phyloP scores from a whole-genome alignment of 2,113 vertebrate genomes.

The Burhinus bistriatus region DNA sequence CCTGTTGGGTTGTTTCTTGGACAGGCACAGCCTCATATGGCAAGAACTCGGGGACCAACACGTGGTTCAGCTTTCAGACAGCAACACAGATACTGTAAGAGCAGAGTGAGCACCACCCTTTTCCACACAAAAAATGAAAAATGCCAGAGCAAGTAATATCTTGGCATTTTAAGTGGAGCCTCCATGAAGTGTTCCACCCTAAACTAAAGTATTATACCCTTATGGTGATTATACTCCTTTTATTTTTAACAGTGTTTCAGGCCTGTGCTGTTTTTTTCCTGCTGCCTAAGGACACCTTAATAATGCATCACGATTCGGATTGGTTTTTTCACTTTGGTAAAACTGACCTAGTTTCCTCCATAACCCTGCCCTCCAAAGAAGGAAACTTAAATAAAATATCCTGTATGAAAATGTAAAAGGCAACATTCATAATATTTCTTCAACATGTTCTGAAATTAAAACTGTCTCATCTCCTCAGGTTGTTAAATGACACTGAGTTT shows the following conservation, averaged over 20 bases:
- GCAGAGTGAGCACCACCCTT: background rate
- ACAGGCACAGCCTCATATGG: background rate
- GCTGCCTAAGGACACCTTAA: conserved; percentile 52
- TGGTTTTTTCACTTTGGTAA: conserved; percentile 21
- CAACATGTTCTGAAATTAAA: conserved; percentile 42
- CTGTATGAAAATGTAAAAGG: conserved; percentile 21
- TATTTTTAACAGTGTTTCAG: conserved; percentile 49
- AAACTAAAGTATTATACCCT: conserved; percentile 35
- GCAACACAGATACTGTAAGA: background rate
- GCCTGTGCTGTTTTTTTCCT: background rate
- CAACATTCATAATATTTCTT: conserved; percentile 14
- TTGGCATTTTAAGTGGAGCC: background rate
- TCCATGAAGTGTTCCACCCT: background rate
- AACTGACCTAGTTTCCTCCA: conserved; percentile 61
- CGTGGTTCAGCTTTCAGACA: background rate
- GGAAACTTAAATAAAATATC: conserved; percentile 47
- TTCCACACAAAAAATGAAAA: background rate
- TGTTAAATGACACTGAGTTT: conserved; percentile 59
- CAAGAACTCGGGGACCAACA: background rate
- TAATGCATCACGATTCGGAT: conserved; percentile 46
- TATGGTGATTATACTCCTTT: background rate
- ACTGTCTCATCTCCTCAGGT: conserved; percentile 25
- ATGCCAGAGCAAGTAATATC: background rate
- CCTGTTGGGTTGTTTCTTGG: conserved; percentile 35
- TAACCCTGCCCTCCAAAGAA: background rate